Base-by-base conservation (phyloP, 2,113 vertebrate species). In the Alligator sinensis region DNA sequence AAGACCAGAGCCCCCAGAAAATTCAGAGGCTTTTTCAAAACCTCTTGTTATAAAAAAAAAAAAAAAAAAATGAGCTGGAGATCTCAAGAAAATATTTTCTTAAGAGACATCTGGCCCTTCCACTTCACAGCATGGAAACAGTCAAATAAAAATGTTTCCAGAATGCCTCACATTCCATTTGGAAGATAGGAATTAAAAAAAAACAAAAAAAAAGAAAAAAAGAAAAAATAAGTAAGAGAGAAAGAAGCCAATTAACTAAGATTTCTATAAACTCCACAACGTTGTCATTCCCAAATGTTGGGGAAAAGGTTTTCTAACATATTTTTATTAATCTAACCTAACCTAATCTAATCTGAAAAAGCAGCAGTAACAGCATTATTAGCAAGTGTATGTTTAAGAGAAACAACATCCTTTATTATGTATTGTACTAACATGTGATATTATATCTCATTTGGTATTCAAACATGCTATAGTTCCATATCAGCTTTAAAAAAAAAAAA, bases 51-150 rank as follows among this genome's bases (percentile, higher is more conserved):
- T 1, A 18, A 81, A 59, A 38, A 75, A 63, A 68, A 68, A 82
- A 55, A 30, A 12, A 0, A 1, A n/a, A 34, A 34, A 34, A 34
- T 34, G 80, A 12, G 61, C 5, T 54, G 57, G 72, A 94, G 61
- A 78, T 9, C 6, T 61, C 76, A 94, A 59, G 84, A 88, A 80
- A 30, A 74, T 47, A 72, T 93, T 92, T 76, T 58, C 38, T 70
- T 80, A 72, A 66, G 86, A 91, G 72, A 74, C 21, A 84, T 68
- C 80, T 76, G 59, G 19, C 76, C 59, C 89, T 94, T 95, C 92
- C 25, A 94, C 91, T 93, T 91, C 90, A 88, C 90, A 93, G 60
- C 34, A 74, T 78, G 9, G 77, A 75, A 75, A 7, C 17, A 88
- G 34, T 68, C 84, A 77, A 86, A 88, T 77, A 93, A 86, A 25